Evolutionary conservation across 1,140 invertebrate species (phyloP), one percentile per base, ranked within the genome.

Genomic region (Pantala flavescens): DNA sequence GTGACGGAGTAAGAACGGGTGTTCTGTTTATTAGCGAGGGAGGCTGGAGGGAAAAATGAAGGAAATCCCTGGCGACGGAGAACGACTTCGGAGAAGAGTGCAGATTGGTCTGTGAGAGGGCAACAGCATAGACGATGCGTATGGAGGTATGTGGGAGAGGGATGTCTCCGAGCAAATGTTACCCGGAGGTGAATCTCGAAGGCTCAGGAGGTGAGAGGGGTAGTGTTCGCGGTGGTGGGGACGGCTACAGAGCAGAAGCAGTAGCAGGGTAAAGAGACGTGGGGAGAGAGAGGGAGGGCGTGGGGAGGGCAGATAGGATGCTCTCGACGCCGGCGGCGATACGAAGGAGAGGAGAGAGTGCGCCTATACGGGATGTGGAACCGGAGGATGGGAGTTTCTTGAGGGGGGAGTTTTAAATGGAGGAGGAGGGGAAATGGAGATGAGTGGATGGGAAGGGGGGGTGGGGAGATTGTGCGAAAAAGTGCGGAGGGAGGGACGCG

Each of bases 181-280:
- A 63, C 49, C 49, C 49, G 49, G 49, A 63, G 49, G 49, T 63
- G 49, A 63, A 63, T 63, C 49, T 63, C 49, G 49, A 21, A 63
- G 49, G 49, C 49, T 63, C 12, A 14, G 49, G 49, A 63, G 49
- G 12, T 16, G 49, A 63, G 16, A 49, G n/a, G 49, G 49, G 49
- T 36, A 36, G 28, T 36, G 49, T 5, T 63, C 5, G 49, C n/a
- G 2, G 49, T 16, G 49, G 49, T 16, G 49, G 49, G n/a, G 49
- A 63, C 3, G 49, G 49, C n/a, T 63, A 63, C 49, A 63, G 49
- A 63, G 49, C 49, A 63, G 49, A 63, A 63, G 49, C 49, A 63
- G 49, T 63, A 63, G 49, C 49, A 63, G 49, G 49, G 49, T 19
- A 19, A 63, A 63, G 49, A 21, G 49, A 63, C 5, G 49, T 19